A percentile compares a stretch with the other conserved stretches of the same genome.
These are phyloP conservation scores for Hirtodrosophila duncani DNA, from an alignment of 2,888 invertebrate species.

Conservation along the genomic window DNA sequence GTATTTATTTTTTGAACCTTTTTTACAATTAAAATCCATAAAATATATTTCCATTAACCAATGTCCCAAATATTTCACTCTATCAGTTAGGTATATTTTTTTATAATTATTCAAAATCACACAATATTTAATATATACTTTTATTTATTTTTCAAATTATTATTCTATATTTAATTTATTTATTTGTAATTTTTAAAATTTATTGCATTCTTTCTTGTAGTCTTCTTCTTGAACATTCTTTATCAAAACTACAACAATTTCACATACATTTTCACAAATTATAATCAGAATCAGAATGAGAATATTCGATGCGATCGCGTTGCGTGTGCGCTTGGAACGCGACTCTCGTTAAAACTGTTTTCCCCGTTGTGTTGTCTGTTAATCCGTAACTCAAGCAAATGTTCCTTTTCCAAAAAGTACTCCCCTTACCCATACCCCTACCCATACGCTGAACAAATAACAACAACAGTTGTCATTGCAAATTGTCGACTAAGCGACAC, in stretches of 20 bases:
- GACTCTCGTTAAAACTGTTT: slow-evolving; percentile 61
- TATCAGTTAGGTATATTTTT: not conserved
- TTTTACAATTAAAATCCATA: not conserved
- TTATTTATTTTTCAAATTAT: not conserved
- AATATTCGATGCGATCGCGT: slow-evolving; percentile 43
- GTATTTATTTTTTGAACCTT: not conserved
- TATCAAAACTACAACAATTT: not conserved
- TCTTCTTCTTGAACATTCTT: not conserved
- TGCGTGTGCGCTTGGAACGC: slow-evolving; percentile 59
- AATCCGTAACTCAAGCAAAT: slow-evolving; percentile 51
- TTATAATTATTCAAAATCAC: not conserved
- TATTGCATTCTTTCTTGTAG: not conserved
- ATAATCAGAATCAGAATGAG: too few species aligned
- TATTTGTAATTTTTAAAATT: too few species aligned
- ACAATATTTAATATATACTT: not conserved
- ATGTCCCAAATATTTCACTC: not conserved
- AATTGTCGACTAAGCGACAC: slow-evolving; percentile 52
- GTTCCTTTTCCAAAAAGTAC: slow-evolving; percentile 60
- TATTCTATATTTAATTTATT: too few species aligned
- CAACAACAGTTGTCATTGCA: slow-evolving; percentile 60
- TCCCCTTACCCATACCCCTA: not conserved
- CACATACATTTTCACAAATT: not conserved
- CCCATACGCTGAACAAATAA: not conserved
- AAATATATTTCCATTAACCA: not conserved
- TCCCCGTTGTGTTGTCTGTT: slow-evolving; percentile 44